Evolutionary conservation across 2,113 vertebrate species (phyloP).

Genomic region (Thalassoma bifasciatum): DNA sequence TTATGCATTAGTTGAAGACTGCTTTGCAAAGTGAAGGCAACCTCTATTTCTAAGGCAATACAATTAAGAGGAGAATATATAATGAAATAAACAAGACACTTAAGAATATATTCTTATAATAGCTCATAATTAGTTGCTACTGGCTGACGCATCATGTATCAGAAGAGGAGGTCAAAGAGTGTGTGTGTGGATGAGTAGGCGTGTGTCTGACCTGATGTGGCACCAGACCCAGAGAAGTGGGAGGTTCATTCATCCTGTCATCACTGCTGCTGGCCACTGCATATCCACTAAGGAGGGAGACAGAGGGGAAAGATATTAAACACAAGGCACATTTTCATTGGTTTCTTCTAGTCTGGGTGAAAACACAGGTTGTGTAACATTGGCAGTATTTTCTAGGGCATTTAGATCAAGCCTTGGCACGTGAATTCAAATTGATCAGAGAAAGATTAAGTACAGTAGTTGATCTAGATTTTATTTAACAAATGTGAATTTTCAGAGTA

Average conservation of each 20-base stretch:
- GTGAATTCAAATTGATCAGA: neutral
- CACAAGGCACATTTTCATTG: neutral
- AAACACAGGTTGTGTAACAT: neutral
- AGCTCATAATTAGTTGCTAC: neutral
- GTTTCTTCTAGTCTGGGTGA: neutral
- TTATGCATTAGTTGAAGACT: too few species aligned
- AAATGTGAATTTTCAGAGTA: neutral
- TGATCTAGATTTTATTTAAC: neutral
- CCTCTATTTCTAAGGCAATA: too few species aligned
- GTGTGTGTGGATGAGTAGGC: neutral
- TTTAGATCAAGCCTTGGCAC: neutral
- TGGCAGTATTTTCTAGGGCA: neutral
- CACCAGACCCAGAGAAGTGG: constrained; percentile 95
- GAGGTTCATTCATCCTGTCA: constrained; percentile 98
- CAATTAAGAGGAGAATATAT: neutral
- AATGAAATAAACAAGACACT: neutral
- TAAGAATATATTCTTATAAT: neutral
- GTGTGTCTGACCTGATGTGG: constrained; percentile 92
- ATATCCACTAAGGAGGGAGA: constrained; percentile 86
- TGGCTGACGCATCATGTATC: too few species aligned
- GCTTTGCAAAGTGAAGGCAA: too few species aligned
- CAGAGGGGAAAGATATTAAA: neutral
- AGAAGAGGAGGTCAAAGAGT: neutral
- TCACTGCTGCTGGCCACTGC: constrained; percentile 98
- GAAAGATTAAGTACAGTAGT: neutral